phyloP scores from a whole-genome alignment of 2,888 invertebrate genomes.

The Philonicus albiceps region DNA sequence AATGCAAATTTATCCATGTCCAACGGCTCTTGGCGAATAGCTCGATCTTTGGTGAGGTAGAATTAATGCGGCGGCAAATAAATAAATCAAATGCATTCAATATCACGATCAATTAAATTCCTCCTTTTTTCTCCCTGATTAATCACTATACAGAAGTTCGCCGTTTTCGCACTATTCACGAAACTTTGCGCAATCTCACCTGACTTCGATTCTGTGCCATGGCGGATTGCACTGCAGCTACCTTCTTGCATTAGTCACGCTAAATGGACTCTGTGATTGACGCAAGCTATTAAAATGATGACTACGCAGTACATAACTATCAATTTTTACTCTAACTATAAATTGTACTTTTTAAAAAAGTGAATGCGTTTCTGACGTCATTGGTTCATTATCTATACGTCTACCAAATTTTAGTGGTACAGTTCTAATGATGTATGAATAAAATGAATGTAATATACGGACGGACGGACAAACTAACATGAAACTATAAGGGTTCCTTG shows the following conservation, averaged over 20 bases:
- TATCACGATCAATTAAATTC: background rate
- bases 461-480: no score
- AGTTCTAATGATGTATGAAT: background rate
- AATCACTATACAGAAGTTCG: background rate
- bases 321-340: background rate
- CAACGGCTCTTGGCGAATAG: background rate
- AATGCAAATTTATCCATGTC: background rate
- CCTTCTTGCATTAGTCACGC: background rate
- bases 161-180: background rate
- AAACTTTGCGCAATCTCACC: background rate
- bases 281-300: background rate
- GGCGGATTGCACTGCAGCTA: background rate
- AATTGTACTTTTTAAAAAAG: background rate
- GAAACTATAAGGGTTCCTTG: no score
- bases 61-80: background rate
- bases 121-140: background rate
- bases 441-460: no score
- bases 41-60: background rate
- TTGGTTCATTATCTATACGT: no score
- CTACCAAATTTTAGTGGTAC: background rate
- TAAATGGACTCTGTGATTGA: background rate
- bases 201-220: background rate
- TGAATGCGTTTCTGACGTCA: no score
- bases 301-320: background rate
- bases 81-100: background rate